phyloP scores from a whole-genome alignment of 2,888 invertebrate genomes.

The Taenaris catops region DNA sequence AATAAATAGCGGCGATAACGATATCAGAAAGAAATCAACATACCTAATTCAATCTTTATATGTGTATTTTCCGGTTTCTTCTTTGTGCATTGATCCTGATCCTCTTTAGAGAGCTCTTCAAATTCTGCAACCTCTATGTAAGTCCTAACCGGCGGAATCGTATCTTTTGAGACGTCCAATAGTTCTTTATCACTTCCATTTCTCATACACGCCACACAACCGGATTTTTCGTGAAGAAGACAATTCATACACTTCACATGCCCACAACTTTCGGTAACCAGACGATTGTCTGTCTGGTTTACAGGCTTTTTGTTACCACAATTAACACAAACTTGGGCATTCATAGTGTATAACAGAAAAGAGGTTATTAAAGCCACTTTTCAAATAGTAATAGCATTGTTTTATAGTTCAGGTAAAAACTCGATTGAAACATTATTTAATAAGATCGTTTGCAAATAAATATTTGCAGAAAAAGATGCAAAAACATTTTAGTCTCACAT shows the following conservation, averaged over 20 bases:
- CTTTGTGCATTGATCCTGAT: conserved; percentile 39
- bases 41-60: conserved; percentile 58
- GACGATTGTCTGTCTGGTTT: conserved; percentile 78
- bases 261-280: conserved; percentile 87
- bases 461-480: conserved; percentile 9
- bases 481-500: conserved; percentile 2
- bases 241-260: conserved; percentile 88
- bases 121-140: conserved; percentile 12
- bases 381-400: not conserved
- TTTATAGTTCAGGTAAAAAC: not conserved
- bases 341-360: conserved; percentile 45
- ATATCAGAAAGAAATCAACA: too few species aligned
- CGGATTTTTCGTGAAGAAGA: conserved; percentile 82
- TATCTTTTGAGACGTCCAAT: conserved; percentile 12
- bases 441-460: conserved; percentile 9
- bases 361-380: conserved; percentile 4
- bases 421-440: not conserved
- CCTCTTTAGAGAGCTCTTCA: conserved; percentile 23
- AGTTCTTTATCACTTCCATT: conserved; percentile 29
- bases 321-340: conserved; percentile 77
- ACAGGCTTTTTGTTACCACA: conserved; percentile 77
- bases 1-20: too few species aligned
- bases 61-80: conserved; percentile 60
- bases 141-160: conserved; percentile 9
- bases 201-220: conserved; percentile 78